phyloP scores from a whole-genome alignment of 2,113 vertebrate species.

The Poeciliopsis occidentalis region DNA sequence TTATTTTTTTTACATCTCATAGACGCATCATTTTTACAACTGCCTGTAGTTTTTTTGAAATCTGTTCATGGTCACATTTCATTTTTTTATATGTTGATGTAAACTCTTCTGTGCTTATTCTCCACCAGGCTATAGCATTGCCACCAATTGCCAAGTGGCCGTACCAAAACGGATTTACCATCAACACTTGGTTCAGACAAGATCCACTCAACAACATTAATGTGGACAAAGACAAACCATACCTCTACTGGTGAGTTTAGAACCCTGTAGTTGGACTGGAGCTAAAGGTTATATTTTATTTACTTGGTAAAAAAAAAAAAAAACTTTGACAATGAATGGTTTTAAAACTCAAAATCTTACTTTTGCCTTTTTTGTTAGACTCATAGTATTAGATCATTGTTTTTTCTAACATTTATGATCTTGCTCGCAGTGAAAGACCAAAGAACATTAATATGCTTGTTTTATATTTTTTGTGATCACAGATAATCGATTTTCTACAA shows the following conservation, averaged over 20 bases:
- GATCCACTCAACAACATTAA: slow-evolving; percentile 99
- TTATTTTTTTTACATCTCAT: neutral
- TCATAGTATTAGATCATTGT: neutral
- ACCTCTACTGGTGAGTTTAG: slow-evolving; percentile 95
- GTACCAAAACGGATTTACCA: slow-evolving; percentile 98
- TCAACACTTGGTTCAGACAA: slow-evolving; percentile 99
- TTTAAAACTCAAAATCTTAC: neutral
- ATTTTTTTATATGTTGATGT: slow-evolving; percentile 1
- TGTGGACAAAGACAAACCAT: slow-evolving; percentile 99
- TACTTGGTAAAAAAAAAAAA: neutral
- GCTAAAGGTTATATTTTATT: neutral
- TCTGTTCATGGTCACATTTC: slow-evolving; percentile 4
- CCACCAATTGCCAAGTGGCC: slow-evolving; percentile 99
- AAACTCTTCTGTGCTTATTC: slow-evolving; percentile 20
- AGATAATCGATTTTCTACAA: neutral
- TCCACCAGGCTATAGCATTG: slow-evolving; percentile 92
- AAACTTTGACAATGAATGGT: neutral
- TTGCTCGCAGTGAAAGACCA: neutral
- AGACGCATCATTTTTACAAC: neutral
- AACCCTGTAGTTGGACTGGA: neutral
- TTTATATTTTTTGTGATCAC: neutral
- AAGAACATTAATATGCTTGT: neutral
- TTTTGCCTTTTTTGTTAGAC: neutral
- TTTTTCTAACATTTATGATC: neutral
- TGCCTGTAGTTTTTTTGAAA: neutral